phyloP scores from a whole-genome alignment of 2,797 vertebrate genomes.

The Hoplostethus atlanticus region DNA sequence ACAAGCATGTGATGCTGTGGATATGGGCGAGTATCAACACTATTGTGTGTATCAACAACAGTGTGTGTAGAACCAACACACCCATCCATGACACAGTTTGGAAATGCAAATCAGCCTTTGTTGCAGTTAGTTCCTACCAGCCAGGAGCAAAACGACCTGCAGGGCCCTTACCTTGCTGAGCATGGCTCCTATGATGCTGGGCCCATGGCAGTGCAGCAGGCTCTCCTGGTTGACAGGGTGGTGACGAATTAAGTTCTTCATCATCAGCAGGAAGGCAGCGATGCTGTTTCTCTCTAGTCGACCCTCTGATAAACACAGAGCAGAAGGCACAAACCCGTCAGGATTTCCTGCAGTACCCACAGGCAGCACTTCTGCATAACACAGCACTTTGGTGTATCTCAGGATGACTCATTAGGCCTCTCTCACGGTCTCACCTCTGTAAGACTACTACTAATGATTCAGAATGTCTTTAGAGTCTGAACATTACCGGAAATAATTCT shows the following conservation, averaged over 20 bases:
- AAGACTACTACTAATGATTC: neutral
- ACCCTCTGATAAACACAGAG: conserved; percentile 83
- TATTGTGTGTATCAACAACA: neutral
- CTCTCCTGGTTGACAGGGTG: conserved; percentile 95
- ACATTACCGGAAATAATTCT: neutral
- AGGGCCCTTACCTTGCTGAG: conserved; percentile 90
- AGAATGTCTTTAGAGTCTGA: conserved; percentile 3
- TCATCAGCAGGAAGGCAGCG: conserved; percentile 94
- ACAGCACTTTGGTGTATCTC: conserved; percentile 47
- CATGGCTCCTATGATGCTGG: conserved; percentile 91
- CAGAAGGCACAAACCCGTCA: conserved; percentile 39
- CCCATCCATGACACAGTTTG: conserved; percentile 54
- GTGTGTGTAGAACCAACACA: neutral
- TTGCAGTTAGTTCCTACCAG: conserved; percentile 22
- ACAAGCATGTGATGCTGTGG: conserved; percentile 1
- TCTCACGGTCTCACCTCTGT: neutral
- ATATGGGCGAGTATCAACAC: conserved; percentile 10
- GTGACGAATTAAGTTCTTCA: conserved; percentile 92
- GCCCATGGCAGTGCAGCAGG: conserved; percentile 93
- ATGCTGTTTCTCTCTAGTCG: conserved; percentile 92
- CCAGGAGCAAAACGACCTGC: neutral
- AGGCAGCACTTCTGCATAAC: conserved; percentile 36
- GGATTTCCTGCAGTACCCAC: conserved; percentile 56
- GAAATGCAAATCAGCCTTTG: conserved; percentile 46
- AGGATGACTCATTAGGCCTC: conserved; percentile 44